Conservation (phyloP, 1,140 invertebrate species). For the Aphelinus atriplicis region DNA sequence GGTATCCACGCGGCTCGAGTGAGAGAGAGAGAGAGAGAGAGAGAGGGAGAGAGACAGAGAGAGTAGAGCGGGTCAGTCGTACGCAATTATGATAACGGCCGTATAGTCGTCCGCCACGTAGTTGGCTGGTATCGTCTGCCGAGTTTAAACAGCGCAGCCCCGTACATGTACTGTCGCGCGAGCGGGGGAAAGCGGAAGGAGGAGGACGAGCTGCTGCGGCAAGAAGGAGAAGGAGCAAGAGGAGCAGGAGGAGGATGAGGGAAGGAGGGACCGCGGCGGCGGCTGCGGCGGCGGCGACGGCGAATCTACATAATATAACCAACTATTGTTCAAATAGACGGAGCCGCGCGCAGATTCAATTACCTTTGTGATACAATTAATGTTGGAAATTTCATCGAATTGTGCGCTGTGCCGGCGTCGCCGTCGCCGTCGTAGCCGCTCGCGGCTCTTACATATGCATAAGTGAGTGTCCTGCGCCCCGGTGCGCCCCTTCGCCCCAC, state of each 20-base stretch:
- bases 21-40: no score
- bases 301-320: slow-evolving; percentile 69
- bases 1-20: no score
- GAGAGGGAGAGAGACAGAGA: no score
- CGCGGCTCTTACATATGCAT: slow-evolving; percentile 65
- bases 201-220: slow-evolving; percentile 1
- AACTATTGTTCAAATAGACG: slow-evolving; percentile 69
- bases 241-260: slow-evolving; percentile 25
- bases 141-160: slow-evolving; percentile 63
- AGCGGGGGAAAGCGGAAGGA: background rate
- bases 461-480: slow-evolving; percentile 47
- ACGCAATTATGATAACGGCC: slow-evolving; percentile 63
- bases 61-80: slow-evolving; percentile 14
- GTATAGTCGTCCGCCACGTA: slow-evolving; percentile 43
- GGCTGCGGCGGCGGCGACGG: slow-evolving; percentile 60
- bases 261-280: slow-evolving; percentile 53
- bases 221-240: slow-evolving; percentile 39
- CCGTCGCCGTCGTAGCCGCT: slow-evolving; percentile 14
- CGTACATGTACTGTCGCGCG: slow-evolving; percentile 19
- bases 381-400: slow-evolving; percentile 69
- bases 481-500: no score
- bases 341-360: slow-evolving; percentile 64
- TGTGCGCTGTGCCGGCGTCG: slow-evolving; percentile 52
- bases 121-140: slow-evolving; percentile 64
- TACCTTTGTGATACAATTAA: slow-evolving; percentile 69